Base-by-base conservation (phyloP, 2,888 invertebrate genomes). In the Calameuta filiformis region DNA sequence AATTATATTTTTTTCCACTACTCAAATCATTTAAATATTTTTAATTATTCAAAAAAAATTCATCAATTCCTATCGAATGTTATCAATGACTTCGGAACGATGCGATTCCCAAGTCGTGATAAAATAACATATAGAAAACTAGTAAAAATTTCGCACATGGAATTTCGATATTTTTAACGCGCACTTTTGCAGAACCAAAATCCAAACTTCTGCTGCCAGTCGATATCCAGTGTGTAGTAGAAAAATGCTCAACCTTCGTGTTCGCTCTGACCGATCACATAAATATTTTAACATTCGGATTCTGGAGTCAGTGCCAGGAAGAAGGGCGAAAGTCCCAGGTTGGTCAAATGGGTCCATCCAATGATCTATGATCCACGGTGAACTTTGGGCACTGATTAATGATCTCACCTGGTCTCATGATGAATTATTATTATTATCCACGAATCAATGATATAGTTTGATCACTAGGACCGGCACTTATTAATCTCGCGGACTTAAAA, bases 181-280 rank as follows among this genome's bases (percentile, higher is more conserved):
- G 75, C 78, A 76, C 40, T 68, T 78, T 56, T 73, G 68, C 71
- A 31, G 35, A 74, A 35, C 76, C 71, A 71, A 71, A 56, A 56
- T 9, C 9, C 56, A 56, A 56, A 56, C 9, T 40, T 1, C 23
- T 23, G 23, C 23, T 23, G 9, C 9, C 23, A 23, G 23, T 56
- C 56, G 23, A 23, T 56, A 56, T 56, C 56, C 9, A 23, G 9
- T 23, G 6, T 23, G 40, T 56, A 56, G 56, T 56, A 15, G 23
- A 56, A 23, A 56, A 56, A 23, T 6, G 56, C 1, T 56, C 9
- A 15, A 23, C 23, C 56, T 56, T 56, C 56, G 56, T 23, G 56
- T 23, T 23, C 23, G 56, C 23, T 56, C 56, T 56, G 40, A 9
- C 9, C 23, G 56, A 23, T 56, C 56, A 15, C 56, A 56, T 56